A percentile compares a stretch with the other conserved stretches of the same genome.
Evolutionary conservation across 2,113 vertebrate species (phyloP).

Genomic region (Misgurnus mizolepis): DNA sequence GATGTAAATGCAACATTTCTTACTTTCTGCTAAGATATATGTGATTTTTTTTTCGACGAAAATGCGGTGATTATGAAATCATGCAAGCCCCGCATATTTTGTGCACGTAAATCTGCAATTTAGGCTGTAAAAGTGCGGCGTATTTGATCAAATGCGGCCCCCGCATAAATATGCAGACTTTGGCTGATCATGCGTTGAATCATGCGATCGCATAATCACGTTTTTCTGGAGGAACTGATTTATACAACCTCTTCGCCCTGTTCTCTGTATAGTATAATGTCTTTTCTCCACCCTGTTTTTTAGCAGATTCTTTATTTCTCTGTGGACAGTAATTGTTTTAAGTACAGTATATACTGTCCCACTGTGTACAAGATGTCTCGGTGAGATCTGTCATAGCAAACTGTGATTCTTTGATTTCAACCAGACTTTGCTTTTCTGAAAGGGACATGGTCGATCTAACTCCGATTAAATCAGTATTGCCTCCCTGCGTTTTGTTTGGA

Average conservation of each 20-base stretch:
- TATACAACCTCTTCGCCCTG: neutral
- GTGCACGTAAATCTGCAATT: too few species aligned
- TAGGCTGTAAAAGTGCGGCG: too few species aligned
- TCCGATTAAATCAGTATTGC: slow-evolving; percentile 44
- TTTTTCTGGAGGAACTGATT: neutral
- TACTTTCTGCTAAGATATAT: too few species aligned
- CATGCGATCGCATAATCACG: too few species aligned
- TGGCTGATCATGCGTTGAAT: too few species aligned
- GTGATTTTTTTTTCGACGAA: too few species aligned
- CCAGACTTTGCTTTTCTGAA: slow-evolving; percentile 25
- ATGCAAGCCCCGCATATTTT: too few species aligned
- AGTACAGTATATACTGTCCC: slow-evolving; percentile 20
- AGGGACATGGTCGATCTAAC: slow-evolving; percentile 13
- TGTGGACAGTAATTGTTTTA: slow-evolving; percentile 1
- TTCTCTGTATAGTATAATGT: neutral
- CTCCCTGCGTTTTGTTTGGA: slow-evolving; percentile 55
- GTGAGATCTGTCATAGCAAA: slow-evolving; percentile 46
- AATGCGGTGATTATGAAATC: too few species aligned
- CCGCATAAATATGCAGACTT: too few species aligned
- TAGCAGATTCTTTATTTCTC: slow-evolving; percentile 7
- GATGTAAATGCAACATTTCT: too few species aligned
- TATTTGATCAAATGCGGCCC: too few species aligned
- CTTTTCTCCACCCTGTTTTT: slow-evolving; percentile 1
- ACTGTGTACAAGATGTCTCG: slow-evolving; percentile 11
- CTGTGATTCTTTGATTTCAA: slow-evolving; percentile 30